A percentile compares a stretch with the other conserved stretches of the same genome.
These are phyloP conservation scores for Astropecten irregularis DNA, from an alignment of 53 echinoderm and acorn worm species.

Conservation along the genomic window DNA sequence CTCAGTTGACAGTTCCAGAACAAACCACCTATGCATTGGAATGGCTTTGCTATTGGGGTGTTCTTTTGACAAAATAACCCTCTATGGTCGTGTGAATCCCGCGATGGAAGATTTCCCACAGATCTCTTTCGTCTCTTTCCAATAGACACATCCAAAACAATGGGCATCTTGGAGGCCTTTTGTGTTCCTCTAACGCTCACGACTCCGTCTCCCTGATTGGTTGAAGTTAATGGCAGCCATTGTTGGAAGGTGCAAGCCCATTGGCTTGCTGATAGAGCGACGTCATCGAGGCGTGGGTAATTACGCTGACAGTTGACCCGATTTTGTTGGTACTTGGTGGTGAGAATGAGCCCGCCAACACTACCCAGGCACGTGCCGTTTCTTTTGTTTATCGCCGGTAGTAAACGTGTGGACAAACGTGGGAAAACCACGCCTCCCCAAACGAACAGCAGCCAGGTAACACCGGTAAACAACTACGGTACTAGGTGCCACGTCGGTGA, in stretches of 20 bases:
- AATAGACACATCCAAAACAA: slow-evolving; percentile 58
- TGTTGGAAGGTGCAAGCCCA: slow-evolving; percentile 40
- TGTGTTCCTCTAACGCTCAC: slow-evolving; percentile 20
- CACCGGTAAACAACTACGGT: slow-evolving; percentile 29
- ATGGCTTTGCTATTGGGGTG: slow-evolving; percentile 13
- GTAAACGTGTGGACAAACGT: slow-evolving; percentile 60
- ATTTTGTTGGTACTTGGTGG: slow-evolving; percentile 24
- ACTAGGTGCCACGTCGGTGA: too few relatives aligned
- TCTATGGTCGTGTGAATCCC: slow-evolving; percentile 43
- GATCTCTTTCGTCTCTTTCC: slow-evolving; percentile 5
- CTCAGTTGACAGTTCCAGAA: slow-evolving; percentile 20
- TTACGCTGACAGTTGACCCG: slow-evolving; percentile 62
- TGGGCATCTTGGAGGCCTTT: slow-evolving; percentile 15
- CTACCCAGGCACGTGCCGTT: slow-evolving; percentile 61
- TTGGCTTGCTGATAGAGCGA: slow-evolving; percentile 35
- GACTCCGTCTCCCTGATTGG: slow-evolving; percentile 44
- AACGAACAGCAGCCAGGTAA: neutral
- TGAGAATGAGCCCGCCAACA: slow-evolving; percentile 31
- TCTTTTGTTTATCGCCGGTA: slow-evolving; percentile 53
- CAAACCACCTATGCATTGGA: slow-evolving; percentile 38
- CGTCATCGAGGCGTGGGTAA: slow-evolving; percentile 61
- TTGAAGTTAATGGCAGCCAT: slow-evolving; percentile 47
- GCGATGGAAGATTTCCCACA: slow-evolving; percentile 50
- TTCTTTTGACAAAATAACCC: neutral
- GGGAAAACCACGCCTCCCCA: slow-evolving; percentile 76